These are phyloP conservation scores for Poicephalus gulielmi DNA, from an alignment of 2,113 vertebrate species.

Conservation along the genomic window DNA sequence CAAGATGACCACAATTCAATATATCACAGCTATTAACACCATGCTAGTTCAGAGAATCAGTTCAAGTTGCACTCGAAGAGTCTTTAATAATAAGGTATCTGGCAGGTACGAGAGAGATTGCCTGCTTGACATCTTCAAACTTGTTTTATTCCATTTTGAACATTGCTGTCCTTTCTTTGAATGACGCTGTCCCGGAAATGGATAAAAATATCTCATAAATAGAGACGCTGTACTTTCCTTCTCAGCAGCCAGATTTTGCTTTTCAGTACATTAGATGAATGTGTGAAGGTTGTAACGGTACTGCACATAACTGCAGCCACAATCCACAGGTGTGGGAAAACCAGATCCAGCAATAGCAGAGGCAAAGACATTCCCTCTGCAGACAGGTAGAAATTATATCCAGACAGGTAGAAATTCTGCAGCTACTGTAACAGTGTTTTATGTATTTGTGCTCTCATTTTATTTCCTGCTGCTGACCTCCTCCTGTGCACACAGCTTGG, in stretches of 20 bases:
- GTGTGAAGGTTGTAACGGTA: background rate
- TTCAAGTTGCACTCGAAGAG: background rate
- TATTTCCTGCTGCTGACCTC: background rate
- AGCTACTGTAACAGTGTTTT: accelerated
- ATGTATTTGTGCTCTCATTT: background rate
- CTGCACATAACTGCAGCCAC: background rate
- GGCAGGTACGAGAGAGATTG: background rate
- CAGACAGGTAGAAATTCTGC: background rate
- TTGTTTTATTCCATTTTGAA: background rate
- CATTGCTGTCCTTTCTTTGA: background rate
- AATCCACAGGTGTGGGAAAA: background rate
- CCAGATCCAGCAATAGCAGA: background rate
- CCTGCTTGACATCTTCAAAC: background rate
- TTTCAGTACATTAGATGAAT: background rate
- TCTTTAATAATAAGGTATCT: background rate
- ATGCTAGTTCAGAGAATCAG: background rate
- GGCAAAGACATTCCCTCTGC: background rate
- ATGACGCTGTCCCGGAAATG: background rate
- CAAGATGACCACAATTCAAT: background rate
- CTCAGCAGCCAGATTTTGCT: background rate
- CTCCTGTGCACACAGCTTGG: background rate
- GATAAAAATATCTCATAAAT: background rate
- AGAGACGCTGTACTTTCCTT: background rate
- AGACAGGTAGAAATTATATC: background rate
- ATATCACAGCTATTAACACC: background rate